A percentile compares a stretch with the other conserved stretches of the same genome.
phyloP scores from a whole-genome alignment of 2,888 invertebrate species.

The Subacronicta megacephala region DNA sequence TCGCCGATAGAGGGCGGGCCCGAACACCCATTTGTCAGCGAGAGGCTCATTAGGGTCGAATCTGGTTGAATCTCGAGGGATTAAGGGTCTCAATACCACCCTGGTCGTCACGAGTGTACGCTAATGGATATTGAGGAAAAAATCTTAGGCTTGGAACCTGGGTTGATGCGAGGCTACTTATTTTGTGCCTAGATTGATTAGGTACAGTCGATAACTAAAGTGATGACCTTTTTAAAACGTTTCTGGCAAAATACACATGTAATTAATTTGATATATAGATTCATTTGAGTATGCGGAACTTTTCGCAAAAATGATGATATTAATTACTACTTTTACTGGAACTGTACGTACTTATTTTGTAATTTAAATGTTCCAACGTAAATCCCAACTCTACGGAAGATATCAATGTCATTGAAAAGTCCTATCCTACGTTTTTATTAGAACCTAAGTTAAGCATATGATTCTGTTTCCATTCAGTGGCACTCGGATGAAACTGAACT shows the following conservation, averaged over 20 bases:
- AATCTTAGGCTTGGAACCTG: slow-evolving; percentile 9
- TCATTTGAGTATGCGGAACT: too few species aligned
- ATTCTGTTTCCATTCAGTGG: slow-evolving; percentile 16
- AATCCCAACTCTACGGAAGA: too few species aligned
- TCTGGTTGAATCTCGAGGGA: slow-evolving; percentile 81
- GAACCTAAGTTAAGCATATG: too few species aligned
- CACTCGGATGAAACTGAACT: slow-evolving; percentile 1
- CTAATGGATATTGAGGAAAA: slow-evolving; percentile 46
- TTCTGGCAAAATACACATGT: too few species aligned
- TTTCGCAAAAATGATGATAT: too few species aligned
- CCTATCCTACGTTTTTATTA: too few species aligned
- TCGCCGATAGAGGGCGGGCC: slow-evolving; percentile 84
- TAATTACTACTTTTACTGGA: too few species aligned
- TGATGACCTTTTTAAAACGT: too few species aligned
- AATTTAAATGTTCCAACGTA: too few species aligned
- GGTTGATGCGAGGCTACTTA: neutral
- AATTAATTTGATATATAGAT: too few species aligned
- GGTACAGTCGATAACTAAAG: neutral
- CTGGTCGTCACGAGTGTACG: slow-evolving; percentile 56
- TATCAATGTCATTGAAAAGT: too few species aligned
- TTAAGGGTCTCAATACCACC: slow-evolving; percentile 74
- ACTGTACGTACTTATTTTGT: too few species aligned
- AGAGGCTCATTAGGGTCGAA: slow-evolving; percentile 83
- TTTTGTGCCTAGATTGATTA: neutral
- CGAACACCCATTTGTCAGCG: slow-evolving; percentile 81